Base-by-base conservation (phyloP, 35 echinoderm and acorn worm genomes). In the Antedon bifida region DNA sequence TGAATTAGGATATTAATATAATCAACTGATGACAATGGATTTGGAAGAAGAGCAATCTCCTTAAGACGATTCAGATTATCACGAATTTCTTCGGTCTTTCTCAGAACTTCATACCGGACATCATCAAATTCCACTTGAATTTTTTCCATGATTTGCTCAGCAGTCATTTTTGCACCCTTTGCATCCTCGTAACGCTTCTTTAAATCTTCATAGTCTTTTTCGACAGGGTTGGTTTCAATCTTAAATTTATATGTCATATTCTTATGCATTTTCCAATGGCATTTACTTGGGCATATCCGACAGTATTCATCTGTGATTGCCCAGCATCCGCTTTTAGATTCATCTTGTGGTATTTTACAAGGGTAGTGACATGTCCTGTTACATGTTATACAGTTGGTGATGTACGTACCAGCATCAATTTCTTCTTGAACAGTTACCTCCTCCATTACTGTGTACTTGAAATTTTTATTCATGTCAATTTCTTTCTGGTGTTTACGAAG, bases 181-280 rank as follows among this genome's bases (percentile, higher is more conserved):
- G 89, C 89, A 13, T 88, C 85, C 42, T 91, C 36, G 39, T 91
- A 91, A 30, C 85, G 85, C 0, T 81, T 75, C 74, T 91, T 34
- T 19, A 91, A 73, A 17, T 91, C 85, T 26, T 39, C 79, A 74
- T 87, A 46, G 13, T 78, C 83, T 29, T 79, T 79, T 31, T 29
- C 45, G 29, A 77, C 78, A 13, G 16, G 82, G 32, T 87, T 80
- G 5, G 33, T 77, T 74, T 87, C 44, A 28, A 82, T 74, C 14
- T 87, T 85, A 78, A 87, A 91, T 34, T 46, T 91, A 74, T 91
- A 91, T 12, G 30, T 77, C 89, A 82, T 79, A 78, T 91, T 91
- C 19, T 82, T 82, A 74, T 91, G 89, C 7, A 87, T 74, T 36
- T 91, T 38, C 89, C 89, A 91, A 0, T 78, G 23, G 75, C 89